Evolutionary conservation across 2,888 invertebrate genomes (phyloP), one percentile per base, ranked within the genome.

Genomic region (Spilarctia lutea): DNA sequence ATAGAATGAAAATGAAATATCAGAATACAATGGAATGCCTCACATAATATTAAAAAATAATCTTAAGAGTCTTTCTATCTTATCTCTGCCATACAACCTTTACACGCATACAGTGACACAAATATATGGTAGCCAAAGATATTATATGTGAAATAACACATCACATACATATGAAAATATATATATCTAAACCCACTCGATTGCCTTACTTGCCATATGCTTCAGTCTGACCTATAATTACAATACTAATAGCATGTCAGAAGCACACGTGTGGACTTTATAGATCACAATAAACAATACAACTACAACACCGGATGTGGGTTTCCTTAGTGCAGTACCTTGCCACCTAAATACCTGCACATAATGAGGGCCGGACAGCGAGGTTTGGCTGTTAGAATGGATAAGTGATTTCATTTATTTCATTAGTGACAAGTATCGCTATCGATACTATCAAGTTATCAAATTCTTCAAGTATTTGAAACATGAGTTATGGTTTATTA

Each of bases 321-420:
- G 79, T 80, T 82, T 85, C 85, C 85, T 82, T 67, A 77, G 73
- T 69, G 71, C 70, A 78, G 75, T 77, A 77, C 82, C 73, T 74
- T 72, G 81, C 74, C 79, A 81, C 83, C 82, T 84, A 83, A 84
- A 82, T 84, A 85, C 82, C 77, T 79, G 80, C 76, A 77, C 79
- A 75, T 81, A 83, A 83, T 85, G 80, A 81, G 81, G 85, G 73
- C 74, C 79, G 79, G 75, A 74, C 76, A 78, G 71, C 65, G 56
- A 75, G 45, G 67, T 56, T n/a, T 72, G 66, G 30, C 48, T 72
- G 45, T 72, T 77, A 70, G 75, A 80, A 77, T 80, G 75, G 81
- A 81, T 80, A 83, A 76, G 72, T 60, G 60, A 74, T 83, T 76
- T 73, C 76, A 75, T 67, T 74, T 24, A 73, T 83, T 76, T 73